Conservation (phyloP, 2,113 vertebrate genomes). For the Ameiurus melas region DNA sequence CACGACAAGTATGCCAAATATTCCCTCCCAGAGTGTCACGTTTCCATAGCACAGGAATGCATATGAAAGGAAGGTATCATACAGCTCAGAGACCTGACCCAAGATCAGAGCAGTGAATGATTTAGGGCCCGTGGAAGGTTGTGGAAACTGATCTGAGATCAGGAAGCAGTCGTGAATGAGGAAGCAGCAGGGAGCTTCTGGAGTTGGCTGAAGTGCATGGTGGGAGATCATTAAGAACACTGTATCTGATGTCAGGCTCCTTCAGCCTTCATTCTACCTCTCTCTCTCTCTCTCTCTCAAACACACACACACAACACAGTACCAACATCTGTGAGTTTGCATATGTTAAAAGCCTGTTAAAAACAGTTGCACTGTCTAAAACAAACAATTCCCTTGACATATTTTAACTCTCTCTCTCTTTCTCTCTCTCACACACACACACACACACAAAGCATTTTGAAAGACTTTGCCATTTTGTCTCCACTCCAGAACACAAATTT, state of each 20-base stretch:
- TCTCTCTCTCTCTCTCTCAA: neutral
- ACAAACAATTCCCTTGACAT: conserved; percentile 35
- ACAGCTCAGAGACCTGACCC: neutral
- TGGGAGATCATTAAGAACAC: conserved; percentile 19
- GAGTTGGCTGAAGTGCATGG: neutral
- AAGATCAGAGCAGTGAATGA: neutral
- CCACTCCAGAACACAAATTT: conserved; percentile 11
- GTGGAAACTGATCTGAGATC: conserved; percentile 15
- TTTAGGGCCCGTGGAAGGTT: neutral
- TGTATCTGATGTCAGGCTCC: conserved; percentile 17
- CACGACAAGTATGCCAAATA: conserved; percentile 70
- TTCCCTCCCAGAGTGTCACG: conserved; percentile 63
- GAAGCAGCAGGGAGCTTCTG: conserved; percentile 12
- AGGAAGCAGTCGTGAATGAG: neutral
- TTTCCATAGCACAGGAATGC: conserved; percentile 67
- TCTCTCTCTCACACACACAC: neutral
- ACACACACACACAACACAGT: neutral
- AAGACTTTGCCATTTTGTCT: neutral
- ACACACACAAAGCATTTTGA: neutral
- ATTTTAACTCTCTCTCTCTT: neutral
- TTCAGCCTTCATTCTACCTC: neutral
- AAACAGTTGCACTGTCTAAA: conserved; percentile 35
- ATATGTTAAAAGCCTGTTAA: neutral
- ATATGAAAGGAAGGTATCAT: conserved; percentile 39
- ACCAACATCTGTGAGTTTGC: neutral